These are phyloP conservation scores for Brevipalpus yothersi DNA, from an alignment of 1,140 invertebrate genomes.

Conservation along the genomic window DNA sequence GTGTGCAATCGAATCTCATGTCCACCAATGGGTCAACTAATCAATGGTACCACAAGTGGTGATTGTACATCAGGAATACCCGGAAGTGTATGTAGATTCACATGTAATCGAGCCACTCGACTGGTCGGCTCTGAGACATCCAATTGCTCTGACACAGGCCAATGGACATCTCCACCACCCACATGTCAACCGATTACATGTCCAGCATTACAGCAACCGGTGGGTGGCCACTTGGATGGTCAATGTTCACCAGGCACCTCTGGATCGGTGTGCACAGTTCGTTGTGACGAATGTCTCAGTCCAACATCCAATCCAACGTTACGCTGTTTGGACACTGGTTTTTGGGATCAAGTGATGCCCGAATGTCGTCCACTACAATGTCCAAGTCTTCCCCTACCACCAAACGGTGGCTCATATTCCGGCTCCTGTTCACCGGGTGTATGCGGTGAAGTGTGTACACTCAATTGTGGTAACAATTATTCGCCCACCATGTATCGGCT, in stretches of 20 bases:
- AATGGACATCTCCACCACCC: constrained; percentile 5
- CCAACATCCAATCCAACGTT: constrained; percentile 19
- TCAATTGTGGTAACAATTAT: background rate
- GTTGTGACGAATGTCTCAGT: constrained; percentile 21
- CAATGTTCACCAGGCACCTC: background rate
- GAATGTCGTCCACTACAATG: background rate
- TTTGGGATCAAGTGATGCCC: constrained; percentile 15
- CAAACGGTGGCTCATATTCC: background rate
- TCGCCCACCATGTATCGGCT: background rate
- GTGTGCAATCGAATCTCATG: background rate
- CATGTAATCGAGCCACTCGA: background rate
- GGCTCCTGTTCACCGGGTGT: background rate
- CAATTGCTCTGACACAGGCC: constrained; percentile 1
- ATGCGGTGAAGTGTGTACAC: background rate
- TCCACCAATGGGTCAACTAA: background rate
- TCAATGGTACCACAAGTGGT: background rate
- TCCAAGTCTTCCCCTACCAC: background rate
- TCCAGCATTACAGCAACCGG: background rate
- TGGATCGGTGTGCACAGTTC: constrained; percentile 19
- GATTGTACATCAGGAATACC: background rate
- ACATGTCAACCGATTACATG: background rate
- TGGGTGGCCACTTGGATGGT: background rate
- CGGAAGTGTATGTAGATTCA: background rate
- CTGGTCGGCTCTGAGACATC: background rate
- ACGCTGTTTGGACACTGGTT: constrained; percentile 21